Percentiles rank a stretch among this genome's conserved stretches.
These are phyloP conservation scores for Conopomorpha cramerella DNA, from an alignment of 1,140 invertebrate genomes.

Conservation along the genomic window DNA sequence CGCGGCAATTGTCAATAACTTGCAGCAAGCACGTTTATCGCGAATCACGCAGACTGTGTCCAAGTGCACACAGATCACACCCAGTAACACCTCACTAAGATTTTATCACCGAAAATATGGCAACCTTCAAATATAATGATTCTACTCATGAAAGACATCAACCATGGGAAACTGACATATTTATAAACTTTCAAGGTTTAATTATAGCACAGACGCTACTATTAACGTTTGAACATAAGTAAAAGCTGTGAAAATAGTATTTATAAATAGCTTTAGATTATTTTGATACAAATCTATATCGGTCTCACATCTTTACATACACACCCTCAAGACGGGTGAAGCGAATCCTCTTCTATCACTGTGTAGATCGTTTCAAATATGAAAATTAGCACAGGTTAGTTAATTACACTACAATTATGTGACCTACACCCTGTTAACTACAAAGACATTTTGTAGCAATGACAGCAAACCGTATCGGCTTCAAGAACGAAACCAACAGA, in stretches of 20 bases:
- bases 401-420: slow-evolving; percentile 48
- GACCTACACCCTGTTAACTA: slow-evolving; percentile 59
- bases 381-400: slow-evolving; percentile 46
- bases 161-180: slow-evolving; percentile 53
- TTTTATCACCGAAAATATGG: slow-evolving; percentile 52
- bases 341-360: slow-evolving; percentile 46
- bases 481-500: slow-evolving; percentile 56
- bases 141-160: slow-evolving; percentile 29
- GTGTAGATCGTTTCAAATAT: slow-evolving; percentile 36
- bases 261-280: slow-evolving; percentile 61
- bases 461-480: slow-evolving; percentile 60
- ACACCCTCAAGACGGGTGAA: slow-evolving; percentile 55
- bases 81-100: slow-evolving; percentile 33
- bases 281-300: slow-evolving; percentile 60
- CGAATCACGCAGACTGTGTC: too few relatives aligned
- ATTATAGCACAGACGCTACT: slow-evolving; percentile 59
- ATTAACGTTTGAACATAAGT: slow-evolving; percentile 60
- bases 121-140: slow-evolving; percentile 48
- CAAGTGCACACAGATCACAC: slow-evolving; percentile 24
- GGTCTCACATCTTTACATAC: slow-evolving; percentile 48
- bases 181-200: slow-evolving; percentile 59
- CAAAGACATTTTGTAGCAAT: slow-evolving; percentile 59
- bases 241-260: slow-evolving; percentile 61
- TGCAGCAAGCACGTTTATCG: neutral
- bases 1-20: neutral